Conservation (phyloP, 2,113 vertebrate genomes). For the Rallus limicola region DNA sequence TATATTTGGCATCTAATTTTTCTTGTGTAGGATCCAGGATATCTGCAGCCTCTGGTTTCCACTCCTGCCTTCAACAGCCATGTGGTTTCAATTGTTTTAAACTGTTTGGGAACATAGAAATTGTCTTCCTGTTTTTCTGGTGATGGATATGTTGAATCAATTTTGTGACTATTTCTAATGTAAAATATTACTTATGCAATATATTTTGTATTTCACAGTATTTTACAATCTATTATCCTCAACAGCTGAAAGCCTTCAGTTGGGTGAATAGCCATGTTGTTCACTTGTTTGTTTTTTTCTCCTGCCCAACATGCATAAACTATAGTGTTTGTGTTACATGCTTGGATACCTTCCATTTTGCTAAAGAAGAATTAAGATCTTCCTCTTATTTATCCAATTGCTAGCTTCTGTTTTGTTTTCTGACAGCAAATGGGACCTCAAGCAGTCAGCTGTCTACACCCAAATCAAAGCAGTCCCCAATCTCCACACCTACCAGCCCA, state of each 20-base stretch:
- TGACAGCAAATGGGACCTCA: conserved; percentile 94
- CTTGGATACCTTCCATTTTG: not conserved
- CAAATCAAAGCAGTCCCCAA: conserved; percentile 97
- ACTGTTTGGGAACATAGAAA: not conserved
- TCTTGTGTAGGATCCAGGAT: not conserved
- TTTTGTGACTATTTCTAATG: not conserved
- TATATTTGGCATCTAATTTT: not conserved
- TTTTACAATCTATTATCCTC: not conserved
- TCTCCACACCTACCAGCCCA: conserved; percentile 96
- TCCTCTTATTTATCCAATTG: not conserved
- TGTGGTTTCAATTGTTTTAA: not conserved
- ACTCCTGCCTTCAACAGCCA: not conserved
- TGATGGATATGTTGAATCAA: not conserved
- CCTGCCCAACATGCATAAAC: not conserved
- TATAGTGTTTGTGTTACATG: not conserved
- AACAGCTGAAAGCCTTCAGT: not conserved
- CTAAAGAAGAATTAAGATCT: not conserved
- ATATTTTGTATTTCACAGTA: not conserved
- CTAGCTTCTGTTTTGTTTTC: conserved; percentile 70
- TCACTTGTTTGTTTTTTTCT: not conserved
- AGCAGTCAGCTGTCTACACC: conserved; percentile 98
- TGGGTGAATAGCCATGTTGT: not conserved
- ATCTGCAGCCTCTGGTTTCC: not conserved
- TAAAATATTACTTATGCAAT: not conserved
- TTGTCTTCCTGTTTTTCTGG: not conserved